These are phyloP conservation scores for Phoxinus dragarum DNA, from an alignment of 2,797 vertebrate genomes.

Conservation along the genomic window DNA sequence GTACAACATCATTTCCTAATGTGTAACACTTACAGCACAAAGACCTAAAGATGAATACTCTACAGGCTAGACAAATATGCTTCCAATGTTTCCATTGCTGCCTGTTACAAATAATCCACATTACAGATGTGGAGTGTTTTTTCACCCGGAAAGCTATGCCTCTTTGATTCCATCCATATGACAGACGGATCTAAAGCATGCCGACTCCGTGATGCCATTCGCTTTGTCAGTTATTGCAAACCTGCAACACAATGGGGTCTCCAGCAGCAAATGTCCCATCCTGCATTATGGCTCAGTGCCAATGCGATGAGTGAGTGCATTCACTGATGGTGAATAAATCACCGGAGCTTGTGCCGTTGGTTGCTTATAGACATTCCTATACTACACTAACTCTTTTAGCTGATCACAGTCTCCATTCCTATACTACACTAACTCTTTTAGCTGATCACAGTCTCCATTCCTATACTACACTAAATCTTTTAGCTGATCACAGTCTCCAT, in stretches of 20 bases:
- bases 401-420: not conserved
- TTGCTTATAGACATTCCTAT: not conserved
- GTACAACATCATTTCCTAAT: not conserved
- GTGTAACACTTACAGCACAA: conserved; percentile 23
- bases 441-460: not conserved
- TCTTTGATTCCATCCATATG: conserved; percentile 47
- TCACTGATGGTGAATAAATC: conserved; percentile 1
- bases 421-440: not conserved
- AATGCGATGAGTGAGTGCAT: conserved; percentile 1
- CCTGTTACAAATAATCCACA: conserved; percentile 35
- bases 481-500: not conserved
- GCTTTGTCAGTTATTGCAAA: conserved; percentile 23
- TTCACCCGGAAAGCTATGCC: conserved; percentile 22
- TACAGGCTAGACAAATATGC: not conserved
- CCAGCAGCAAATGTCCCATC: conserved; percentile 54
- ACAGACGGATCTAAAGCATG: conserved; percentile 33
- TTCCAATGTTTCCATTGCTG: conserved; percentile 20
- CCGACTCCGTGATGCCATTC: conserved; percentile 10
- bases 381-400: not conserved
- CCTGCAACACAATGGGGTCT: conserved; percentile 15
- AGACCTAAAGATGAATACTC: not conserved
- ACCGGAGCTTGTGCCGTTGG: conserved; percentile 3
- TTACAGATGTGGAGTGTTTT: conserved; percentile 40
- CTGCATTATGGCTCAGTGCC: conserved; percentile 44
- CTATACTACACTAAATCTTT: not conserved